These are phyloP conservation scores for Morpho achilles DNA, from an alignment of 2,888 invertebrate species.

Conservation along the genomic window DNA sequence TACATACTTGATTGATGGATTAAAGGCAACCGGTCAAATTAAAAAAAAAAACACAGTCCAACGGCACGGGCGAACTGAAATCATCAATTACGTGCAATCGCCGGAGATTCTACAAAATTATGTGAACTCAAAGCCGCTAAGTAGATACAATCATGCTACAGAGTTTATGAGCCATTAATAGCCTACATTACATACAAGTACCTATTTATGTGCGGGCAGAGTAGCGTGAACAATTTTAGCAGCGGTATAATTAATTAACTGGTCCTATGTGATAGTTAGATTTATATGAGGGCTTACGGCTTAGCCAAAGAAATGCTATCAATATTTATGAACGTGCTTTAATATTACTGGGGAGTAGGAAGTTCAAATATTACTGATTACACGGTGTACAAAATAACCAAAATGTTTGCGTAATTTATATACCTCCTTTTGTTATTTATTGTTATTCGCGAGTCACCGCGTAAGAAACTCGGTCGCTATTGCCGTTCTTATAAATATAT, in stretches of 20 bases:
- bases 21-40: constrained; percentile 35
- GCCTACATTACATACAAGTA: constrained; percentile 32
- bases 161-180: constrained; percentile 36
- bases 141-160: constrained; percentile 31
- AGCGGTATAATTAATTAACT: constrained; percentile 34
- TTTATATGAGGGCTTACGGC: constrained; percentile 26
- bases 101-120: constrained; percentile 21
- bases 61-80: constrained; percentile 22
- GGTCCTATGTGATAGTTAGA: constrained; percentile 30
- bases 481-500: too few relatives aligned
- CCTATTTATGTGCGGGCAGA: constrained; percentile 33
- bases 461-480: too few relatives aligned
- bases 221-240: constrained; percentile 38
- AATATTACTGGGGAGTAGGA: not conserved
- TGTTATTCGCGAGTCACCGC: too few relatives aligned
- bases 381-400: not conserved
- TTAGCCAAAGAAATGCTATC: constrained; percentile 24
- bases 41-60: constrained; percentile 30
- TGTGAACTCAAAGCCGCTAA: constrained; percentile 20
- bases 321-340: constrained; percentile 7
- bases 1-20: constrained; percentile 39
- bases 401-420: constrained; percentile 2
- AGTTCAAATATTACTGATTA: constrained; percentile 3
- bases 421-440: too few relatives aligned
- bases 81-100: constrained; percentile 29